Conservation (phyloP, 2,888 invertebrate genomes). For the Deilephila elpenor region DNA sequence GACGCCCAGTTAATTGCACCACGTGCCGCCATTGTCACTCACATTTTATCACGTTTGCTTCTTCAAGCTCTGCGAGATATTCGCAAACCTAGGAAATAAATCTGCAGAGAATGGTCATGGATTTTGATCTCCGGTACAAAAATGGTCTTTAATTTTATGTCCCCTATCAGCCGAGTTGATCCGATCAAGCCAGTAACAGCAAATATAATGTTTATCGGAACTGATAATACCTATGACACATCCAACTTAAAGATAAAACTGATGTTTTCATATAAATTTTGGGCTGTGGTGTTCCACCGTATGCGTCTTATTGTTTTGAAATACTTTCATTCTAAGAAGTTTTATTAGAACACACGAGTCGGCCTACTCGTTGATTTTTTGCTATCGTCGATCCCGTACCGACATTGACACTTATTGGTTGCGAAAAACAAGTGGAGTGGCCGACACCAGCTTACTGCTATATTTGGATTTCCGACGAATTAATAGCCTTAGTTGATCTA, state of each 20-base stretch:
- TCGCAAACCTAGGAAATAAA: background rate
- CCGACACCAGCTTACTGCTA: background rate
- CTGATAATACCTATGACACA: too few species aligned
- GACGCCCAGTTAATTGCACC: conserved; percentile 34
- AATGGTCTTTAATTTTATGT: too few species aligned
- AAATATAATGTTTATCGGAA: too few species aligned
- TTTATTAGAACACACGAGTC: background rate
- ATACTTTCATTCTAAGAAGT: background rate
- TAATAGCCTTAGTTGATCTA: background rate
- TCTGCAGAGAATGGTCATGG: too few species aligned
- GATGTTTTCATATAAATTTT: background rate
- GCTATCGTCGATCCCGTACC: conserved; percentile 18
- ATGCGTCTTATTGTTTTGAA: background rate
- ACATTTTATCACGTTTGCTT: background rate
- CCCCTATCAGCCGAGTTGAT: too few species aligned
- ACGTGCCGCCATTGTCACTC: conserved; percentile 28
- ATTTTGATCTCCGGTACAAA: too few species aligned
- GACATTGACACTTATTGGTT: conserved; percentile 35
- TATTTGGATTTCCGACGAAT: conserved; percentile 21
- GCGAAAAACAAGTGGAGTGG: background rate
- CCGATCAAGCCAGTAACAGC: too few species aligned
- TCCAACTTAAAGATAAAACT: too few species aligned
- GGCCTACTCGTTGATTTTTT: background rate
- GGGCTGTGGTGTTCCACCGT: background rate
- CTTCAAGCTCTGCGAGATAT: background rate